Conservation (phyloP, 2,888 invertebrate genomes). For the Lepidocyrtoides sp. region DNA sequence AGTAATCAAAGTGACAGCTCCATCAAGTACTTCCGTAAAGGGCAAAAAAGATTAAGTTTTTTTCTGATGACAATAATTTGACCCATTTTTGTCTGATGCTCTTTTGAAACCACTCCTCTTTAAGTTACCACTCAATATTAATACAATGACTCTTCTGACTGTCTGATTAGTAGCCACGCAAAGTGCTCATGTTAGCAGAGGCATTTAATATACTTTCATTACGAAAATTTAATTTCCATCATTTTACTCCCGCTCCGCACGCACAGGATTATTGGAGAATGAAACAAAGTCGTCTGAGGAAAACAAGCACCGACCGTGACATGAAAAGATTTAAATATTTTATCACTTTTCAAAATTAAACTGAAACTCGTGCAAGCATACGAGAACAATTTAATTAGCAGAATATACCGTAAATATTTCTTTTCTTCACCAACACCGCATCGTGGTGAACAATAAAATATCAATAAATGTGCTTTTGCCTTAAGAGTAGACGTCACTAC, state of each 20-base stretch:
- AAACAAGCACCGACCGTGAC: conserved; percentile 22
- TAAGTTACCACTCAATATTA: too few relatives aligned
- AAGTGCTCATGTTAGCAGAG: too few relatives aligned
- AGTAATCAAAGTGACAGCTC: too few relatives aligned
- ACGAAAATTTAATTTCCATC: conserved; percentile 46
- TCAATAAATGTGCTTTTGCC: conserved; percentile 31
- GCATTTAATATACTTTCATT: background rate
- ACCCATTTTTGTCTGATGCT: too few relatives aligned
- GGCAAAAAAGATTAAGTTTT: too few relatives aligned
- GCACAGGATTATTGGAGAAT: background rate
- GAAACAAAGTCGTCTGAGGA: background rate
- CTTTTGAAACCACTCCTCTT: too few relatives aligned
- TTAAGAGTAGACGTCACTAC: too few relatives aligned
- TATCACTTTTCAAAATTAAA: conserved; percentile 45
- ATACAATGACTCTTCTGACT: too few relatives aligned
- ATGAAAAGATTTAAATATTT: conserved; percentile 56
- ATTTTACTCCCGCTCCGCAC: background rate
- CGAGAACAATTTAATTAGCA: conserved; percentile 38
- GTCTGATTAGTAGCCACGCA: too few relatives aligned
- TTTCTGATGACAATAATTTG: too few relatives aligned
- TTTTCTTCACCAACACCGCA: background rate
- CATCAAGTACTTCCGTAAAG: too few relatives aligned
- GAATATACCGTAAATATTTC: background rate
- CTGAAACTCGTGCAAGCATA: background rate
- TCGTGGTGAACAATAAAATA: conserved; percentile 32